These are phyloP conservation scores for Hoplias malabaricus DNA, from an alignment of 2,113 vertebrate genomes.

Conservation along the genomic window DNA sequence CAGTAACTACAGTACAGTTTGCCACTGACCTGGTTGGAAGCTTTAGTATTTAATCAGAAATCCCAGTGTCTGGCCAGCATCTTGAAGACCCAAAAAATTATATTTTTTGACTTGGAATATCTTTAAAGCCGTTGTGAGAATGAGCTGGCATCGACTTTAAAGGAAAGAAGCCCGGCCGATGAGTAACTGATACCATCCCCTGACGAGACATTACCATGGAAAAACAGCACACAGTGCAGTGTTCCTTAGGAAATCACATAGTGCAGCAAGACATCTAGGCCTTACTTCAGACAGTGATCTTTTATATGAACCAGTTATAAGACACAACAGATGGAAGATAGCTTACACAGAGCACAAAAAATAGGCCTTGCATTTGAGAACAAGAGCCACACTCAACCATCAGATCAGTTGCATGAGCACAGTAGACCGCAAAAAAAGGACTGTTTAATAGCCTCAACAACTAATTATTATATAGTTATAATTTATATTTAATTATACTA, in stretches of 20 bases:
- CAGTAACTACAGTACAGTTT: not conserved
- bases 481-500: too few relatives aligned
- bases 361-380: not conserved
- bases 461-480: too few relatives aligned
- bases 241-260: not conserved
- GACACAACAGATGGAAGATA: conserved; percentile 25
- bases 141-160: not conserved
- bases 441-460: too few relatives aligned
- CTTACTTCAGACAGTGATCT: not conserved
- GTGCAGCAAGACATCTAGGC: not conserved
- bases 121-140: not conserved
- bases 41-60: not conserved
- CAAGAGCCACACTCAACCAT: not conserved
- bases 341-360: not conserved
- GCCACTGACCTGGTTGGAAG: not conserved
- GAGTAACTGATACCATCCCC: not conserved
- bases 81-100: not conserved
- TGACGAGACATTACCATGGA: not conserved
- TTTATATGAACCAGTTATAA: not conserved
- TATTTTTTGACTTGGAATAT: not conserved
- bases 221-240: not conserved
- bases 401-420: not conserved
- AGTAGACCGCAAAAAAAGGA: not conserved
- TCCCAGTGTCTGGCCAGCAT: not conserved
- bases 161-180: not conserved